Base-by-base conservation (phyloP, 1,140 invertebrate species). In the Nomia melanderi region DNA sequence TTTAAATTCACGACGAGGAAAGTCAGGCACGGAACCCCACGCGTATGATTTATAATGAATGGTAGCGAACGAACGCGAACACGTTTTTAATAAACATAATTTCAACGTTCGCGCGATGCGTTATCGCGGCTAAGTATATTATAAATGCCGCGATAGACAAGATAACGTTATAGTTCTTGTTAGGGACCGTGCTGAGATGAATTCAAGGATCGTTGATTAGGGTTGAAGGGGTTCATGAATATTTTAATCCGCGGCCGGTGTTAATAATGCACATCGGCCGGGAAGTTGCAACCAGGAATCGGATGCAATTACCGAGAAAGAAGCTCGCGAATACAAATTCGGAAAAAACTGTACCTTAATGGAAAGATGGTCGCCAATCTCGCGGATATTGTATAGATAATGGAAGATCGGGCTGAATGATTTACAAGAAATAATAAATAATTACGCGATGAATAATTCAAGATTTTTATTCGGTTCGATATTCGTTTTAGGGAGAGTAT, bases 71-170 rank as follows among this genome's bases (percentile, higher is more conserved):
- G 33, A 41, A 41, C 63, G 72, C 33, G 23, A 69, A 60, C 73
- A 50, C 31, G 64, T 76, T 69, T 69, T 76, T 74, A 59, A 76
- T 76, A 76, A 76, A 69, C 54, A 59, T 69, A 69, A 76, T 69
- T n/a, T 67, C 44, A 60, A 5, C 41, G 54, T 29, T 39, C 23
- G 41, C 8, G 31, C n/a, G 73, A 69, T 69, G 54, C 39, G 64
- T 60, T 69, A 76, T 76, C 73, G 53, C 20, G n/a, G n/a, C 36
- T 75, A 75, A 75, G 27, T 29, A 31, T 39, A 76, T 69, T 76
- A 69, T 60, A 69, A 76, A 57, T 59, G 54, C 54, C 41, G 31
- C 39, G 73, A 76, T 76, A 50, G 64, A 76, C 73, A 69, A 44
- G 73, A 76, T 76, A 76, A 69, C 17, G 73, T 59, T 69, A 69